Evolutionary conservation across 2,888 invertebrate genomes (phyloP).

Genomic region (Rhingia campestris): DNA sequence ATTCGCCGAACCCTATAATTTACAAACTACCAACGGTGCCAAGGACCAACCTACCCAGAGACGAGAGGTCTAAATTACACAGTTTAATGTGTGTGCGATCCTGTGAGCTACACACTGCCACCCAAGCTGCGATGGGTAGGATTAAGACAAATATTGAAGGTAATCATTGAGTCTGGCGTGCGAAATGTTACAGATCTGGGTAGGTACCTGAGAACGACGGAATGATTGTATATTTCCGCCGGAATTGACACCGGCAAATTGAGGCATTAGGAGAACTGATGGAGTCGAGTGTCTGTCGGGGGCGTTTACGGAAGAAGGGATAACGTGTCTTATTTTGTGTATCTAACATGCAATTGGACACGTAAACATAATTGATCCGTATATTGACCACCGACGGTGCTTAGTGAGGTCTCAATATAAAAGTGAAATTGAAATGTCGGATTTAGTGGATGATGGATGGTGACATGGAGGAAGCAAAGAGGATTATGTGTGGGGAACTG

Average conservation of each 20-base stretch:
- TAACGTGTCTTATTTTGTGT: slow-evolving; percentile 41
- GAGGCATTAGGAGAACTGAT: slow-evolving; percentile 27
- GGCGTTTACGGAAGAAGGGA: slow-evolving; percentile 68
- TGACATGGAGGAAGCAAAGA: no score
- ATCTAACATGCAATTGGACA: slow-evolving; percentile 43
- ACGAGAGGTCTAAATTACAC: slow-evolving; percentile 24
- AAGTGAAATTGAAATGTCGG: no score
- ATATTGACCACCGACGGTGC: slow-evolving; percentile 42
- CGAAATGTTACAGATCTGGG: slow-evolving; percentile 58
- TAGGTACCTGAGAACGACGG: slow-evolving; percentile 44
- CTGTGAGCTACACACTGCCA: slow-evolving; percentile 38
- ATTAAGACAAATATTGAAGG: slow-evolving; percentile 56
- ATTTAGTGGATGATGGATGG: no score
- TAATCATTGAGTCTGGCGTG: slow-evolving; percentile 41
- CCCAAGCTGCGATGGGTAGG: slow-evolving; percentile 55
- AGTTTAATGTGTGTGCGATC: slow-evolving; percentile 17
- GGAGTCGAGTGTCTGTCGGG: slow-evolving; percentile 44
- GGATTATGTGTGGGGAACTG: no score
- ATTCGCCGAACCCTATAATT: slow-evolving; percentile 45
- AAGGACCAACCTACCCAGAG: slow-evolving; percentile 14
- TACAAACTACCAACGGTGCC: slow-evolving; percentile 18
- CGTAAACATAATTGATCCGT: slow-evolving; percentile 32
- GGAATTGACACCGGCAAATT: slow-evolving; percentile 60
- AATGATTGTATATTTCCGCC: slow-evolving; percentile 39
- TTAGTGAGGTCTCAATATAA: no score